Base-by-base conservation (phyloP, 2,113 vertebrate genomes). In the Heterotis niloticus region DNA sequence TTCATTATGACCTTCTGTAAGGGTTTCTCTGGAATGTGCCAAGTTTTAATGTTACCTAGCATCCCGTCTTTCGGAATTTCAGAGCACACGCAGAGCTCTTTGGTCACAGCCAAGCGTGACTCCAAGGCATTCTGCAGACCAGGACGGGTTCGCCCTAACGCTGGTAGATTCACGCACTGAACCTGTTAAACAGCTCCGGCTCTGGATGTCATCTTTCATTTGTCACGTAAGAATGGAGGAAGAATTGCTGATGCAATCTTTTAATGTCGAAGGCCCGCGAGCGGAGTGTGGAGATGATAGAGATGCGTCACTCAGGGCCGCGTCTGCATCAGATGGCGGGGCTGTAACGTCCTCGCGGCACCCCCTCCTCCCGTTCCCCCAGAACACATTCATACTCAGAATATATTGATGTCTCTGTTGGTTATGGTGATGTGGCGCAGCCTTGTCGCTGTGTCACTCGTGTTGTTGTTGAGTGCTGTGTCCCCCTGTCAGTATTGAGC, bases 401-500 rank as follows among this genome's bases (percentile, higher is more conserved):
- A 76, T 91, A 88, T 86, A 90, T 89, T 76, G 83, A 88, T 84
- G 88, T 88, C 90, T 89, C 84, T 90, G 90, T 92, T 90, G 86
- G 92, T 91, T 92, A 92, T 80, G 77, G 79, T 90, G 90, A 90
- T 88, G 86, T 78, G 79, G 81, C 87, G 66, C 20, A 57, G 59
- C 54, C 75, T 44, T 24, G 76, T 14, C 44, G 71, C 34, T 7
- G 34, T 44, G 56, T 26, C 57, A 69, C 69, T 65, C 17, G 64
- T 34, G n/a, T 67, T 56, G 64, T 68, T 54, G 75, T 14, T 24
- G 9, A 75, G 28, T 78, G 69, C 56, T 76, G 68, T 69, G 65
- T 64, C 82, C 84, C 71, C 81, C 85, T 80, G 86, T 76, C 83
- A 98, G 97, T 80, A 93, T 96, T 86, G 92, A 97, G 78, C 90